Evolutionary conservation across 2,888 invertebrate genomes (phyloP).

Genomic region (Gastrophysa polygoni): DNA sequence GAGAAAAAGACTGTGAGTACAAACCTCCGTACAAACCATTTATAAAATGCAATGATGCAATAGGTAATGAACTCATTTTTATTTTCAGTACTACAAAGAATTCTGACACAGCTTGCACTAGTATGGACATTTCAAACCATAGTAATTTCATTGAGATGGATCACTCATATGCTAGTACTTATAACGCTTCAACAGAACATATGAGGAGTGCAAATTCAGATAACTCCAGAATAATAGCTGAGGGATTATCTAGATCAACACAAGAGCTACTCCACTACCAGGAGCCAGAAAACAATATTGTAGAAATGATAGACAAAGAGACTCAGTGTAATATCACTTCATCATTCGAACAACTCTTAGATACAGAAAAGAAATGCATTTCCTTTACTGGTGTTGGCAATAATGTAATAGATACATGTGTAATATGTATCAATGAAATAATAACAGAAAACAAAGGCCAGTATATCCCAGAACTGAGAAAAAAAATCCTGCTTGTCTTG

Average conservation of each 20-base stretch:
- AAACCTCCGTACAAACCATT: constrained; percentile 2
- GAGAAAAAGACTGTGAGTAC: constrained; percentile 12
- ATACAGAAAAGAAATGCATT: constrained; percentile 14
- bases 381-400: constrained; percentile 15
- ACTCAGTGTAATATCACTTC: constrained; percentile 9
- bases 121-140: neutral
- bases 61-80: neutral
- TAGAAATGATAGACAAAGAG: constrained; percentile 5
- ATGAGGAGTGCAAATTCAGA: constrained; percentile 1
- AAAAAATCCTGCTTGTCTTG: constrained; percentile 13
- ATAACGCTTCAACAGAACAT: neutral
- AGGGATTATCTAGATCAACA: constrained; percentile 3
- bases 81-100: constrained; percentile 14
- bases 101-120: constrained; percentile 1
- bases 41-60: neutral
- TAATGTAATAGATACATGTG: constrained; percentile 15
- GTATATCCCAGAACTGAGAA: constrained; percentile 12
- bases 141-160: neutral
- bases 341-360: constrained; percentile 1
- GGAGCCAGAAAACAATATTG: constrained; percentile 7
- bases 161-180: neutral
- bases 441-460: constrained; percentile 8
- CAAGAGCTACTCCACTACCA: constrained; percentile 1
- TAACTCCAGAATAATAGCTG: constrained; percentile 1
- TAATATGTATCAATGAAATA: constrained; percentile 14